phyloP scores from a whole-genome alignment of 2,113 vertebrate genomes.

The Gavialis gangeticus region DNA sequence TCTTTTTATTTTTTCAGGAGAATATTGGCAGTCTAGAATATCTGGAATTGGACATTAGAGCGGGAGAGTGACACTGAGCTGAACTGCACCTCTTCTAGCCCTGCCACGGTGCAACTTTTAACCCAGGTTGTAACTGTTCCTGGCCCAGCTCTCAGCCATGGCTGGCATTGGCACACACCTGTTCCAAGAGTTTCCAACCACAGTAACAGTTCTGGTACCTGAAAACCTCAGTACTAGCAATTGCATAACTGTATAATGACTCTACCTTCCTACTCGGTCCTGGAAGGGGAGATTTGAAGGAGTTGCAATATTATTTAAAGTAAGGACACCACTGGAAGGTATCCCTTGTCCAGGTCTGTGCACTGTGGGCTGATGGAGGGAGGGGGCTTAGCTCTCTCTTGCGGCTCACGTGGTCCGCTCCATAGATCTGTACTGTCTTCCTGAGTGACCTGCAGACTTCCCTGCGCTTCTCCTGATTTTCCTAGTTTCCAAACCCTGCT shows the following conservation, averaged over 20 bases:
- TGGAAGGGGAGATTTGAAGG: rapidly evolving
- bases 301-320: not conserved
- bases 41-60: not conserved
- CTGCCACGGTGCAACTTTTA: not conserved
- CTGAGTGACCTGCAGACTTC: not conserved
- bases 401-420: too few relatives aligned
- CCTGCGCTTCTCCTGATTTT: not conserved
- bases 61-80: not conserved
- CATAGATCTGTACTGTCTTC: not conserved
- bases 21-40: not conserved
- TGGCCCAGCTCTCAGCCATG: not conserved
- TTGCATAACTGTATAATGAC: not conserved
- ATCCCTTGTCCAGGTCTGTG: not conserved
- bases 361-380: not conserved
- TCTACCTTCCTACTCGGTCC: rapidly evolving
- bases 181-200: not conserved
- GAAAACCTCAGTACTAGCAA: not conserved
- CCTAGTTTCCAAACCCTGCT: too few relatives aligned
- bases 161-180: not conserved
- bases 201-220: not conserved
- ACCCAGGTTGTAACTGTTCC: not conserved
- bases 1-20: not conserved
- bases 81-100: not conserved
- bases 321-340: not conserved
- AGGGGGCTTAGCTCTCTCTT: not conserved